Evolutionary conservation across 1,140 invertebrate species (phyloP).

Genomic region (Drepana arcuata): DNA sequence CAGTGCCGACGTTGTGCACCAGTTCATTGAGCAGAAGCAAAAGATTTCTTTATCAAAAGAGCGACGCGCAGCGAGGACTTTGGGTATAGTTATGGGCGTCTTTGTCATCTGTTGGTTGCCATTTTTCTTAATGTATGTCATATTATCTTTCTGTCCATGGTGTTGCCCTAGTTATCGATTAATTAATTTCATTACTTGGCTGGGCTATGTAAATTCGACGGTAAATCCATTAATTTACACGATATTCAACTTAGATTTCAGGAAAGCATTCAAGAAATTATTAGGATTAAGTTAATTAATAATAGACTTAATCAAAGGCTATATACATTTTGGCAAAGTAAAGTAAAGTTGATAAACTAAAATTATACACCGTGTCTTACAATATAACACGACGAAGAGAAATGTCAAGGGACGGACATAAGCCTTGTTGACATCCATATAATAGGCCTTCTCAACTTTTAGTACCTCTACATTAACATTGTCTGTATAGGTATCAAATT

Average conservation of each 20-base stretch:
- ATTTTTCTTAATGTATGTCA: constrained; percentile 94
- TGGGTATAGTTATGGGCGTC: constrained; percentile 93
- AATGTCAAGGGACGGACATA: constrained; percentile 5
- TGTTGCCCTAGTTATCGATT: constrained; percentile 82
- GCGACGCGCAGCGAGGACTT: constrained; percentile 87
- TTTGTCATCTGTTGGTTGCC: constrained; percentile 96
- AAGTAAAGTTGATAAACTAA: constrained; percentile 3
- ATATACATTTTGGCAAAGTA: not conserved
- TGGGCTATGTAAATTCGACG: constrained; percentile 95
- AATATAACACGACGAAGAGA: constrained; percentile 4
- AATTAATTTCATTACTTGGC: constrained; percentile 93
- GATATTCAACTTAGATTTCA: constrained; percentile 95
- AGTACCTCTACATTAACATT: too few species aligned
- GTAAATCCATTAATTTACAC: constrained; percentile 96
- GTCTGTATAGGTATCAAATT: too few species aligned
- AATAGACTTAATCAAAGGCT: not conserved
- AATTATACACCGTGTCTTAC: not conserved
- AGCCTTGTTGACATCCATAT: constrained; percentile 10
- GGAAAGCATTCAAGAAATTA: constrained; percentile 87
- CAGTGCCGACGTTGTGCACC: constrained; percentile 76
- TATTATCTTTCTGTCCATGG: constrained; percentile 82
- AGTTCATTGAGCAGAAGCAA: constrained; percentile 92
- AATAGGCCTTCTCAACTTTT: too few species aligned
- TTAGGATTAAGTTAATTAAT: constrained; percentile 10
- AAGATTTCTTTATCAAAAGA: constrained; percentile 92